Evolutionary conservation across 2,888 invertebrate genomes (phyloP), one percentile per base, ranked within the genome.

Genomic region (Caenorhabditis drosophilae): DNA sequence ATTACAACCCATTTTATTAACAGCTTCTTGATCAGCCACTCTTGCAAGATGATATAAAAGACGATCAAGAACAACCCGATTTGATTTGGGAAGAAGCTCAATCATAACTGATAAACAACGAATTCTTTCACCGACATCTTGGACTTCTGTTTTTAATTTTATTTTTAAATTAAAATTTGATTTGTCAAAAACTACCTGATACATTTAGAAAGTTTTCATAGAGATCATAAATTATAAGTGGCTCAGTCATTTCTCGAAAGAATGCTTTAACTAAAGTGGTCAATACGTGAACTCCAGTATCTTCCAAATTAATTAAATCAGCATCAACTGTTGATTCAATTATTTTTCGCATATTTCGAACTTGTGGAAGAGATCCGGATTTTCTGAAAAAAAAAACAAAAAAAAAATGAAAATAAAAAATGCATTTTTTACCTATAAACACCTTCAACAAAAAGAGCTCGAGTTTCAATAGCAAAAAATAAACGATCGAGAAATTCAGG

Each of bases 161-260:
- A 15, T 18, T 42, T 23, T 9, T 25, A 2, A 20, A 42, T 9
- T 9, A 22, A 9, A 48, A 12, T 47, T 16, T 12, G 15, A 4
- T 20, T 25, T 11, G 58, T 27, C 12, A 20, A 16, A 15, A 18
- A 56, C 47, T 76, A 85, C 86, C 87, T 3, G 93, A 90, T 41
- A 92, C 92, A 71, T 92, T 89, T 64, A 95, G 88, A 85, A 94
- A 93, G 86, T 94, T 93, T 85, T 94, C 93, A 85, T 94, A 95
- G 69, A 92, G 90, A 84, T 93, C 93, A 86, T 90, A 93, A 50
- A 93, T 93, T 73, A 95, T 87, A 75, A 95, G 86, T 20, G 94
- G 94, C 84, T 94, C 93, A 16, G 93, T 92, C 89, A 95, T 90
- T 84, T 94, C 94, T 36, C 93, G 88, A 84, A 94, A 89, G 87